phyloP scores from a whole-genome alignment of 2,888 invertebrate genomes.

The Laspeyria flexula region DNA sequence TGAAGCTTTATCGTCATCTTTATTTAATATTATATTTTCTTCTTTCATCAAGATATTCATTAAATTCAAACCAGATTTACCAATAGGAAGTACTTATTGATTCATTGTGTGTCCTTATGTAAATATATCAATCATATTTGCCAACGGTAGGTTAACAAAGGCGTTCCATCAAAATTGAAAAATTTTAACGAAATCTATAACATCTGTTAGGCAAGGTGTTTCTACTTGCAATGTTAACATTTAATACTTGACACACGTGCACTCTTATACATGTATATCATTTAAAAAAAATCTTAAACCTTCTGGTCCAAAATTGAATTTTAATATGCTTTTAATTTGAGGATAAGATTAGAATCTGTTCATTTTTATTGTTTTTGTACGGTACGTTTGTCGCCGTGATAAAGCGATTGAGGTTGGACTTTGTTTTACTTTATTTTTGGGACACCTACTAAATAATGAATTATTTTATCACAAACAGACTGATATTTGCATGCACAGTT shows the following conservation, averaged over 20 bases:
- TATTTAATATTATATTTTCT: too few relatives aligned
- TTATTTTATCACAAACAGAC: too few relatives aligned
- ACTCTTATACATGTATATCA: conserved; percentile 27
- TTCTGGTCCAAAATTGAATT: conserved; percentile 5
- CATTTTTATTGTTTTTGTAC: background rate
- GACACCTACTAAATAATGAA: background rate
- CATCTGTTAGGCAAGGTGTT: conserved; percentile 82
- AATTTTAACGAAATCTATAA: conserved; percentile 62
- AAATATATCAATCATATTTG: conserved; percentile 33
- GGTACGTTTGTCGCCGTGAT: background rate
- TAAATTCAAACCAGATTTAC: too few relatives aligned
- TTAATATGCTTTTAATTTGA: conserved; percentile 5
- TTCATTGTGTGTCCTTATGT: background rate
- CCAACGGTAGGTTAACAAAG: conserved; percentile 52
- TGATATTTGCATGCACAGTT: too few relatives aligned
- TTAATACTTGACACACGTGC: conserved; percentile 62
- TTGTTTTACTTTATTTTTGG: background rate
- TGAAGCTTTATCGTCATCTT: too few relatives aligned
- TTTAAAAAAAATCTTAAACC: background rate
- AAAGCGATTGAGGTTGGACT: background rate
- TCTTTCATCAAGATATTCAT: too few relatives aligned
- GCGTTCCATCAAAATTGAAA: conserved; percentile 61
- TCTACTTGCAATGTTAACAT: conserved; percentile 56
- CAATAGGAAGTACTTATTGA: too few relatives aligned
- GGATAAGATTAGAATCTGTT: conserved; percentile 2